Evolutionary conservation across 1,140 invertebrate genomes (phyloP), one percentile per base, ranked within the genome.

Genomic region (Ceratosolen solmsi): DNA sequence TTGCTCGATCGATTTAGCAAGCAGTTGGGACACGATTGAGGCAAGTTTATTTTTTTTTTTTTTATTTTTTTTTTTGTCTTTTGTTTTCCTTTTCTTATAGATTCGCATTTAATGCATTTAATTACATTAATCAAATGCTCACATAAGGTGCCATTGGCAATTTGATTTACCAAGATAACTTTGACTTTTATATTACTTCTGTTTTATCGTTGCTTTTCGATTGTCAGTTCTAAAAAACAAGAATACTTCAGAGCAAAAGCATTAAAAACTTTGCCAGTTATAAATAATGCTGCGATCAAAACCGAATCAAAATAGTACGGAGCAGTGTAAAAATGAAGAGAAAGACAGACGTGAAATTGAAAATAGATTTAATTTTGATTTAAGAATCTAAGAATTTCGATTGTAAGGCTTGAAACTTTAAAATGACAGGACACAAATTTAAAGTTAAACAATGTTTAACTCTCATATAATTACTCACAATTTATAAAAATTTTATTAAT

Each of bases 201-300:
- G 5, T 46, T 46, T 13, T 46, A 46, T 46, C 13, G 5, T 46
- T 46, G 41, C 5, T 13, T 7, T 13, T 46, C 70, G 25, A 27
- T 51, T 27, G n/a, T 72, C 5, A 27, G 70, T 72, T 72, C 25
- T 51, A 72, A 72, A n/a, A n/a, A 51, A 51, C 15, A 51, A 51
- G 25, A 51, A 51, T 25, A 72, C 25, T 46, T 72, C 25, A 9
- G 38, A 9, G n/a, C n/a, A n/a, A n/a, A n/a, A n/a, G n/a, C n/a
- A n/a, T n/a, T n/a, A n/a, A 72, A n/a, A 74, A 74, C 1, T 56
- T 33, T 2, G 7, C 17, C 11, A 13, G n/a, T 60, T 78, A 68
- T 78, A 78, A 78, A 68, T 68, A 65, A 78, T 78, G 27, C 60
- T 15, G 30, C 27, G 25, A 78, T 68, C 38, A 11, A 46, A 58